Base-by-base conservation (phyloP, 92 coral and sea anemone species). In the Micromussa lordhowensis region DNA sequence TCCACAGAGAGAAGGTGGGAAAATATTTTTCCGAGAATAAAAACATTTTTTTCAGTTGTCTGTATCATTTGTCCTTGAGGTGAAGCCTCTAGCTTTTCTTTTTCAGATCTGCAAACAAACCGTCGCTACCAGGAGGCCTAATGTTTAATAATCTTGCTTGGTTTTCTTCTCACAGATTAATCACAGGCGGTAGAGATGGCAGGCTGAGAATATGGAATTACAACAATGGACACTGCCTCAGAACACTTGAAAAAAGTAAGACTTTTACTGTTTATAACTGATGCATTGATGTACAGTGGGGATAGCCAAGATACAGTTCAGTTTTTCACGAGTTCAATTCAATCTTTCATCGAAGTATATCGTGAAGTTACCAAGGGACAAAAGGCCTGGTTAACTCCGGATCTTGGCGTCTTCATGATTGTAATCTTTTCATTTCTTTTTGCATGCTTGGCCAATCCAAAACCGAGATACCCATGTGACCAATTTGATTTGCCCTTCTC, bases 141-240 rank as follows among this genome's bases (percentile, higher is more conserved):
- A 17, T 66, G 32, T 66, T 66, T 5, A 10, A 66, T 64, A 8
- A 8, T 63, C 28, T 63, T 24, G 1, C 69, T 19, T 87, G 13
- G 24, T 18, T 81, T 5, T 68, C 49, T 5, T 75, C 66, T 30
- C 36, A 30, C 83, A 95, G 98, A 72, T 91, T 97, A 80, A 96
- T 97, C 70, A 94, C 98, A 1, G 99, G 99, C 22, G 99, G 99
- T 29, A 89, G 99, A 70, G 99, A 97, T 79, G 99, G 99, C 10
- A 92, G 95, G 72, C 96, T 97, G 32, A 91, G 98, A 70, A 96
- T 97, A 90, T 97, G 99, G 99, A 97, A 97, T 75, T 97, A 97
- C 86, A 97, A 97, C 88, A 97, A 97, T 77, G 99, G 99, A 1
- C 99, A 97, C 82, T 97, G 99, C 44, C 89, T 97, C 14, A 86